Conservation (phyloP, 2,797 vertebrate species). For the Sebastes minor region DNA sequence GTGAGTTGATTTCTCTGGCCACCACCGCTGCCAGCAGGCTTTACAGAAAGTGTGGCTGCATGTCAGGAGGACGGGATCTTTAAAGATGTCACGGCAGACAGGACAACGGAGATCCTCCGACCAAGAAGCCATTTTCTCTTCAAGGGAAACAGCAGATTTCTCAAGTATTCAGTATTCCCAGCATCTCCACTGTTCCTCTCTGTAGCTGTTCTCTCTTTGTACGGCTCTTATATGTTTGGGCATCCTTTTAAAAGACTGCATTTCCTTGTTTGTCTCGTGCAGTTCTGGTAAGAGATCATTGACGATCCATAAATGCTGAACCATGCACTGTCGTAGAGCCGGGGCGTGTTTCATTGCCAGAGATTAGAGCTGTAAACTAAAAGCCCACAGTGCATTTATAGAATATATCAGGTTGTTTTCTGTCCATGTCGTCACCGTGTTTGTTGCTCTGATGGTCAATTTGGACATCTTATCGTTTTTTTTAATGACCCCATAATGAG, state of each 20-base stretch:
- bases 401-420: too few species aligned
- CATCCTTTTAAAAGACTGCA: neutral
- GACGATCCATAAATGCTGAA: neutral
- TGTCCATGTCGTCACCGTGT: too few species aligned
- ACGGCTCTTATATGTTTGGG: neutral
- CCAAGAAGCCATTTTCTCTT: neutral
- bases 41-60: conserved; percentile 14
- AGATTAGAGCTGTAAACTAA: too few species aligned
- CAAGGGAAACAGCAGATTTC: neutral
- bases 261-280: neutral
- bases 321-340: neutral
- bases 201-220: neutral
- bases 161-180: neutral
- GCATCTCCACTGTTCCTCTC: neutral
- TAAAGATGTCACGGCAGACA: neutral
- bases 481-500: neutral
- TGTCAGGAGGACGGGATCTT: neutral
- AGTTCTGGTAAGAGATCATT: neutral
- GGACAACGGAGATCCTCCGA: neutral
- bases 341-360: neutral
- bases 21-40: neutral
- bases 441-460: neutral
- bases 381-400: too few species aligned
- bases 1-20: neutral
- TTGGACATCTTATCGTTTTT: neutral